Conservation (phyloP, 2,888 invertebrate genomes). For the Sinodicranocentrus sp. region DNA sequence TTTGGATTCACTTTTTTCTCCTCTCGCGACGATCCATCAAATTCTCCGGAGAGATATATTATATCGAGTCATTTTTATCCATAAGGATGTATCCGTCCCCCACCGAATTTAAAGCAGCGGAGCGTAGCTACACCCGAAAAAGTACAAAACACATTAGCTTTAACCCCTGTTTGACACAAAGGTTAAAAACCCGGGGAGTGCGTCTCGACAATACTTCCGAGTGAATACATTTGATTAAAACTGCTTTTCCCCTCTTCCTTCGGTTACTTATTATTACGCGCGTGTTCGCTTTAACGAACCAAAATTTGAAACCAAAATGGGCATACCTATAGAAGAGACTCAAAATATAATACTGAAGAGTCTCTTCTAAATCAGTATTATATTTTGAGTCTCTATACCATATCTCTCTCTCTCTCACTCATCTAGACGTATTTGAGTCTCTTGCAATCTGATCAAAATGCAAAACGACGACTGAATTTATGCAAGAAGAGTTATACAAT, state of each 20-base stretch:
- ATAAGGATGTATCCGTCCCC: too few relatives aligned
- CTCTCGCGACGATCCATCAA: background rate
- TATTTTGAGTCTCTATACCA: too few relatives aligned
- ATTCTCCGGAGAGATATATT: background rate
- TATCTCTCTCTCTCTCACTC: slow-evolving; percentile 2
- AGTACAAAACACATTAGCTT: slow-evolving; percentile 8
- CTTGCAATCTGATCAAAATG: background rate
- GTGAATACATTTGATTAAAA: slow-evolving; percentile 62
- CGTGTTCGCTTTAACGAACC: slow-evolving; percentile 11
- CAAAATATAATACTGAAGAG: slow-evolving; percentile 61
- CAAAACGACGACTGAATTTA: too few relatives aligned
- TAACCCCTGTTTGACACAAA: slow-evolving; percentile 36
- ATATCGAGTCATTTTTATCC: too few relatives aligned
- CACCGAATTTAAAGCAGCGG: too few relatives aligned
- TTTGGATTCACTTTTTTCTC: background rate
- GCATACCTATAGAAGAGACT: background rate
- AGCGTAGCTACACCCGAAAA: background rate
- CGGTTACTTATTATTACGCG: slow-evolving; percentile 8
- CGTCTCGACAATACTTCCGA: slow-evolving; percentile 49
- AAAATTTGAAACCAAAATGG: slow-evolving; percentile 24
- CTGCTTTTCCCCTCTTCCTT: background rate
- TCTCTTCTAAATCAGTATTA: too few relatives aligned
- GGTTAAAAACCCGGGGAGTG: slow-evolving; percentile 44
- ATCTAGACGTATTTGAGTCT: background rate
- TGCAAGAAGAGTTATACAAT: slow-evolving; percentile 6